Evolutionary conservation across 2,113 vertebrate genomes (phyloP).

Genomic region (Elephas maximus): DNA sequence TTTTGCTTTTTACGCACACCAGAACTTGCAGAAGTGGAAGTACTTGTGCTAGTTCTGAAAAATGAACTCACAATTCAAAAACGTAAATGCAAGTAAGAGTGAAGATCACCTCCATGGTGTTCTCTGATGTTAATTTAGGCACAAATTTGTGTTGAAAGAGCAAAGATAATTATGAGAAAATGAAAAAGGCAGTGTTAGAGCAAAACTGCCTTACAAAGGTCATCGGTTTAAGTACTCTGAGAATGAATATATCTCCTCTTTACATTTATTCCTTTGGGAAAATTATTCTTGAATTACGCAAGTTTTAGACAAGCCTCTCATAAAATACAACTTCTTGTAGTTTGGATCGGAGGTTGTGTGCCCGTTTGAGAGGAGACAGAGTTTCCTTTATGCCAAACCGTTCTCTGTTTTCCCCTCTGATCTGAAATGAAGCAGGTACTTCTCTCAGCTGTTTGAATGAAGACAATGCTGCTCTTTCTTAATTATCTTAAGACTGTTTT

Average conservation of each 20-base stretch:
- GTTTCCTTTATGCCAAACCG: not conserved
- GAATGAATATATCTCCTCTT: not conserved
- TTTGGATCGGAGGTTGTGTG: not conserved
- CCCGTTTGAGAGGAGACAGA: not conserved
- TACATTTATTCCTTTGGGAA: conserved; percentile 8
- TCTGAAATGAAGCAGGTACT: not conserved
- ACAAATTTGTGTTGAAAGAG: not conserved
- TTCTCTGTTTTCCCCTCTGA: not conserved
- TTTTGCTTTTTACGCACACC: not conserved
- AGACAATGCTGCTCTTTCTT: not conserved
- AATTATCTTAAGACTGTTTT: not conserved
- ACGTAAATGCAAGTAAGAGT: not conserved
- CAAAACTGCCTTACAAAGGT: not conserved
- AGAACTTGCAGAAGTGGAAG: not conserved
- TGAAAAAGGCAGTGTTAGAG: conserved; percentile 25
- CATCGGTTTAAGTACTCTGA: not conserved
- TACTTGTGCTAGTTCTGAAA: not conserved
- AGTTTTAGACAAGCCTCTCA: not conserved
- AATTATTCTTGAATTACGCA: not conserved
- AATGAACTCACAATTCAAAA: not conserved
- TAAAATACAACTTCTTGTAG: not conserved
- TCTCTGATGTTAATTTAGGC: not conserved
- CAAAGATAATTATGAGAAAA: conserved; percentile 46
- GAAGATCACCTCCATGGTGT: not conserved
- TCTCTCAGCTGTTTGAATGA: conserved; percentile 3